phyloP scores from a whole-genome alignment of 2,113 vertebrate genomes.

The Apaloderma vittatum region DNA sequence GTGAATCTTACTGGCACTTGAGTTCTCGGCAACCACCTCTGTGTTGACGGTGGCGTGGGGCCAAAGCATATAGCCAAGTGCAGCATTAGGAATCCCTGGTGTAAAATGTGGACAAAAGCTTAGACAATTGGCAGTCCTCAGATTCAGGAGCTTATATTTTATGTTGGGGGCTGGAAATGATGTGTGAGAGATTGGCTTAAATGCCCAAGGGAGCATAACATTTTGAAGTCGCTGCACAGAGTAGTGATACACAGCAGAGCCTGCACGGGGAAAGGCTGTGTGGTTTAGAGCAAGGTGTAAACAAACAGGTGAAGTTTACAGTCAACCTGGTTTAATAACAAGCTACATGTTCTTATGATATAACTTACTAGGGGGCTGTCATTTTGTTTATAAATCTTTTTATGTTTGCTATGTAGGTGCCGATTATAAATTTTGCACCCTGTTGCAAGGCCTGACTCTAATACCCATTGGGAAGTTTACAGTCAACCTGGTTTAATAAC shows the following conservation, averaged over 20 bases:
- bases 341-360: neutral
- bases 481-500: neutral
- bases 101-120: neutral
- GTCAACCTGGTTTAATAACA: neutral
- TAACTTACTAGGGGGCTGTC: neutral
- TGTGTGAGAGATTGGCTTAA: neutral
- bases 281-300: neutral
- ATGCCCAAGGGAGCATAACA: neutral
- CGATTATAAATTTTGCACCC: neutral
- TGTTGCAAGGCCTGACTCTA: neutral
- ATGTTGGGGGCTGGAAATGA: neutral
- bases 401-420: neutral
- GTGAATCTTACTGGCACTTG: rapidly evolving
- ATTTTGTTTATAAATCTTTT: neutral
- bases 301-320: neutral
- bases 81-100: neutral
- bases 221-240: neutral
- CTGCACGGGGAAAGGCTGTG: neutral
- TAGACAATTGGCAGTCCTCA: neutral
- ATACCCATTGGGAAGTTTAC: neutral
- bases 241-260: neutral
- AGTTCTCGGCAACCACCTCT: rapidly evolving
- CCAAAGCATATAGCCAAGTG: neutral
- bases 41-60: too few relatives aligned
- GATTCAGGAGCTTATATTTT: neutral